Conservation (phyloP, 64 coral and sea anemone genomes). For the Porites australiensis region DNA sequence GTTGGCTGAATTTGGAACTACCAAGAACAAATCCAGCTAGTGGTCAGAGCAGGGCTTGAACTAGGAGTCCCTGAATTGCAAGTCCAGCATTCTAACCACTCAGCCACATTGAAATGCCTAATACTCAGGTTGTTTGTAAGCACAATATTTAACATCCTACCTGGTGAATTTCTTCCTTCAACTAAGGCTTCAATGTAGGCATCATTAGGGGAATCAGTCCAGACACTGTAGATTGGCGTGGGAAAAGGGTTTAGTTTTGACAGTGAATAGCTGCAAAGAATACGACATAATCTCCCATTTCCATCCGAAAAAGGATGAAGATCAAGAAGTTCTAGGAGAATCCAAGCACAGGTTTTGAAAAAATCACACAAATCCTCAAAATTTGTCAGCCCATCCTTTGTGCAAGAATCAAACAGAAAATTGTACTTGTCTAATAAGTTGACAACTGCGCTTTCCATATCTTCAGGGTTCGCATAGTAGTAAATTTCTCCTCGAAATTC, state of each 20-base stretch:
- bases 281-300: constrained; percentile 77
- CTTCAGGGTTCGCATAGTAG: constrained; percentile 61
- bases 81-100: no score
- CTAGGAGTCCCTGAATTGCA: no score
- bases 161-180: constrained; percentile 58
- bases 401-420: constrained; percentile 61
- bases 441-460: constrained; percentile 69
- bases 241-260: constrained; percentile 70
- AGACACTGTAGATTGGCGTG: constrained; percentile 84
- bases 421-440: constrained; percentile 78
- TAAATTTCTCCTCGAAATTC: constrained; percentile 57
- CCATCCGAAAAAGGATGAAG: constrained; percentile 87
- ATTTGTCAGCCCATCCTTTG: background rate
- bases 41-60: no score
- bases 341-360: constrained; percentile 75
- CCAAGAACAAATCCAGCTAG: no score
- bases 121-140: no score
- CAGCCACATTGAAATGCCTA: no score
- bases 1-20: no score
- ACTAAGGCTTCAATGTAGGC: constrained; percentile 81
- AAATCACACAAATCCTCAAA: constrained; percentile 37
- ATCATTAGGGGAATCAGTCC: constrained; percentile 67
- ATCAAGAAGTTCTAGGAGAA: constrained; percentile 79
- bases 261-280: constrained; percentile 79
- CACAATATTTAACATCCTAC: background rate